Evolutionary conservation across 2,888 invertebrate genomes (phyloP), one percentile per base, ranked within the genome.

Genomic region (Rhogogaster chlorosoma): DNA sequence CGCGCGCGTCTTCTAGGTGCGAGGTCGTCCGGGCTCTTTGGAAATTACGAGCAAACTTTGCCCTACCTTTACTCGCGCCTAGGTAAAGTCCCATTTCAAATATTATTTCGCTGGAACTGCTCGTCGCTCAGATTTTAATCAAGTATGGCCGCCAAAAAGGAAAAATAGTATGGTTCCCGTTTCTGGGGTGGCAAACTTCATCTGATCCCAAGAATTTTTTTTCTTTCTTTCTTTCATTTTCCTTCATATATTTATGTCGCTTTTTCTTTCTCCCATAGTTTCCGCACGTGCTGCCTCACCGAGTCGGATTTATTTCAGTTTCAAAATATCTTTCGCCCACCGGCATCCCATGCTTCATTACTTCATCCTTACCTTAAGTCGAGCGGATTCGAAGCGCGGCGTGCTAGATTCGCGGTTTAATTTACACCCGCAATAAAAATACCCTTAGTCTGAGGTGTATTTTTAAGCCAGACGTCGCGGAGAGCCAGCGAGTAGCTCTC

Each of bases 81-180:
- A 61, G 49, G 57, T 36, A 36, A 80, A 61, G 78, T 82, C 64
- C 83, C 42, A 75, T 67, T 53, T 83, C 64, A 49, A 67, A 83
- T 85, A 85, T 85, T 82, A 83, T 61, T 85, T 75, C 67, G 75
- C 75, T 75, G 75, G 45, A 84, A 84, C 85, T 82, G 71, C 42
- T 83, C 86, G 82, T 84, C 84, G 83, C 83, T 85, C 84, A 85
- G 88, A 89, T 88, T 89, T 88, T 88, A 88, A 89, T 89, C 89
- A 88, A 87, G 89, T 87, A 87, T 87, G 86, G 86, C 87, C 85
- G 88, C 87, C 87, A 86, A 42, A 49, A 83, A 18, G 84, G 85
- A 84, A 49, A 73, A 57, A 57, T 80, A 77, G n/a, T 45, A 53
- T 29, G 29, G 45, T 38, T 22, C 12, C 61, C 15, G 71, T n/a